phyloP scores from a whole-genome alignment of 2,113 vertebrate species.

The Corythaeola cristata region DNA sequence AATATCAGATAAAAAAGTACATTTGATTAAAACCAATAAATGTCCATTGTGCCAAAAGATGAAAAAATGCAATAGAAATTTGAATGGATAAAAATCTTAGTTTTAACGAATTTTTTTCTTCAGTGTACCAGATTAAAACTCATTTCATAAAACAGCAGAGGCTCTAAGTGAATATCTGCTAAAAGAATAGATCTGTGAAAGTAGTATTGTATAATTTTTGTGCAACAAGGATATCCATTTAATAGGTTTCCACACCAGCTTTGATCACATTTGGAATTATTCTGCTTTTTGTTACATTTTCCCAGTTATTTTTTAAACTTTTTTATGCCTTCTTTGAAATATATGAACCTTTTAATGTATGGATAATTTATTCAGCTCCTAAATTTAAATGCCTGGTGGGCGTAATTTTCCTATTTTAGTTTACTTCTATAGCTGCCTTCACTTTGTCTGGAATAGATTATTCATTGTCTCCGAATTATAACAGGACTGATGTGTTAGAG shows the following conservation, averaged over 20 bases:
- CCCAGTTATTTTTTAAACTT: conserved; percentile 63
- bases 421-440: conserved; percentile 73
- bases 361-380: conserved; percentile 78
- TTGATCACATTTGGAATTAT: conserved; percentile 72
- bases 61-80: conserved; percentile 29
- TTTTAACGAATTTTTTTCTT: not conserved
- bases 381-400: conserved; percentile 76
- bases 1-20: not conserved
- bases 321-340: conserved; percentile 73
- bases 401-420: conserved; percentile 76
- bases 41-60: not conserved
- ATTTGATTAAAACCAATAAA: conserved; percentile 20
- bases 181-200: conserved; percentile 47
- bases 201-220: conserved; percentile 40
- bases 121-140: conserved; percentile 55
- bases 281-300: conserved; percentile 74
- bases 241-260: conserved; percentile 65
- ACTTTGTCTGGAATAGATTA: conserved; percentile 77
- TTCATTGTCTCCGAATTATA: conserved; percentile 77
- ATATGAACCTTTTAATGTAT: conserved; percentile 76
- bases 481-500: conserved; percentile 53
- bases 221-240: conserved; percentile 56
- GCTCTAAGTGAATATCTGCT: conserved; percentile 8
- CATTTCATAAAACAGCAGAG: conserved; percentile 55
- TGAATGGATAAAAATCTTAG: conserved; percentile 32